A percentile compares a stretch with the other conserved stretches of the same genome.
Evolutionary conservation across 2,888 invertebrate species (phyloP).

Genomic region (Bellardia pandia): DNA sequence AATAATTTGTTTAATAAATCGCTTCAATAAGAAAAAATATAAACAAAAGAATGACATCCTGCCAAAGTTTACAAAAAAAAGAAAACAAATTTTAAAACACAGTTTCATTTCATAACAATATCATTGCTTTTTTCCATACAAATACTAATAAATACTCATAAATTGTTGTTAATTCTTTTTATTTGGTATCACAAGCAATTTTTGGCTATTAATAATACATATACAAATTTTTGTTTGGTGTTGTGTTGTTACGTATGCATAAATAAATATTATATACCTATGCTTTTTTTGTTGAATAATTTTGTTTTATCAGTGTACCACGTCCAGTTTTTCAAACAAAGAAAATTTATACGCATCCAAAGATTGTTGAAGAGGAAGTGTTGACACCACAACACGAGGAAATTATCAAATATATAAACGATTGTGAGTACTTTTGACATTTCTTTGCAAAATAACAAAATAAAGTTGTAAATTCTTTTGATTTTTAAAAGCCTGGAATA

Average conservation of each 20-base stretch:
- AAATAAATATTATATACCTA: neutral
- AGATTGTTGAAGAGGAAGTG: conserved; percentile 85
- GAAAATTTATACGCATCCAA: conserved; percentile 84
- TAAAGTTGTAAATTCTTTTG: no score
- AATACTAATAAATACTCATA: neutral
- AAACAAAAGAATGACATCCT: neutral
- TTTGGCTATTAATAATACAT: neutral
- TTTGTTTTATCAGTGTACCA: conserved; percentile 86
- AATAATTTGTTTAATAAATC: neutral
- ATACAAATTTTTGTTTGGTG: neutral
- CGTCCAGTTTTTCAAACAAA: conserved; percentile 90
- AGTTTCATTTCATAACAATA: neutral
- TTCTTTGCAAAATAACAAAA: no score
- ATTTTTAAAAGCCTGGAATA: conserved; percentile 82
- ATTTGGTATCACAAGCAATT: neutral
- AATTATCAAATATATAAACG: conserved; percentile 93
- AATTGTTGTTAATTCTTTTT: neutral
- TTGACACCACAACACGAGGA: conserved; percentile 93
- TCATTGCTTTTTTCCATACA: neutral
- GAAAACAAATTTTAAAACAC: neutral
- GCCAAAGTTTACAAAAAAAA: neutral
- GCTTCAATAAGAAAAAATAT: neutral
- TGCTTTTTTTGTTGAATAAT: conserved; percentile 13
- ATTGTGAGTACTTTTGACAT: conserved; percentile 87
- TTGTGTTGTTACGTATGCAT: neutral